Conservation (phyloP, 2,797 vertebrate species). For the Amniataba percoides region DNA sequence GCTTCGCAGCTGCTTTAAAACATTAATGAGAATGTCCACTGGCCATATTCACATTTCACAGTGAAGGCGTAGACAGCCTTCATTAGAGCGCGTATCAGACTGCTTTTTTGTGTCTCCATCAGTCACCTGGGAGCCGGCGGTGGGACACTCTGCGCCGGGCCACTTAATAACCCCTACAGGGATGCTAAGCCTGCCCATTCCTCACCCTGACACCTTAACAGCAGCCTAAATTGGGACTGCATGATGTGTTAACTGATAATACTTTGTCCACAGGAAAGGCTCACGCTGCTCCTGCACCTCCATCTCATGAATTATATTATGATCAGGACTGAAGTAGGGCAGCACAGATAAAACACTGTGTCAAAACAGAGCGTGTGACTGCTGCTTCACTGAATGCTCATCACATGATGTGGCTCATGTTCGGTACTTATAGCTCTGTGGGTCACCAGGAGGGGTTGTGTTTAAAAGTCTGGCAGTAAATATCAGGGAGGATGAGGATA, state of each 20-base stretch:
- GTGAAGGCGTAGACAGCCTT: constrained; percentile 47
- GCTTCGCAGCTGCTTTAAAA: constrained; percentile 52
- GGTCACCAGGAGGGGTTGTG: background rate
- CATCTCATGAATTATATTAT: constrained; percentile 48
- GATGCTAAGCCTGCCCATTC: constrained; percentile 46
- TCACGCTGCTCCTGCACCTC: constrained; percentile 5
- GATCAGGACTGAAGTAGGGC: constrained; percentile 47
- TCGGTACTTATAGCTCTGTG: background rate
- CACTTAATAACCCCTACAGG: constrained; percentile 71
- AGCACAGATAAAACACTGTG: background rate
- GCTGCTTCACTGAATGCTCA: background rate
- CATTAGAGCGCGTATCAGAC: constrained; percentile 55
- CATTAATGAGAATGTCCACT: constrained; percentile 64
- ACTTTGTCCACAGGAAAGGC: constrained; percentile 43
- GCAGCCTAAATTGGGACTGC: constrained; percentile 60
- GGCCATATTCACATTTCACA: constrained; percentile 62
- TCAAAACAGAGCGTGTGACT: constrained; percentile 1
- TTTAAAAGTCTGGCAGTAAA: background rate
- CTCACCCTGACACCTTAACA: constrained; percentile 69
- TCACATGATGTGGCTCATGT: background rate
- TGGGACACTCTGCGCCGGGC: constrained; percentile 29
- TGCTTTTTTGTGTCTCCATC: constrained; percentile 54
- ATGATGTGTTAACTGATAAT: constrained; percentile 71
- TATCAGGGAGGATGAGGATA: too few species aligned
- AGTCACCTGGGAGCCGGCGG: constrained; percentile 43